phyloP scores from a whole-genome alignment of 2,797 vertebrate genomes.

The Sebastiscus tertius region DNA sequence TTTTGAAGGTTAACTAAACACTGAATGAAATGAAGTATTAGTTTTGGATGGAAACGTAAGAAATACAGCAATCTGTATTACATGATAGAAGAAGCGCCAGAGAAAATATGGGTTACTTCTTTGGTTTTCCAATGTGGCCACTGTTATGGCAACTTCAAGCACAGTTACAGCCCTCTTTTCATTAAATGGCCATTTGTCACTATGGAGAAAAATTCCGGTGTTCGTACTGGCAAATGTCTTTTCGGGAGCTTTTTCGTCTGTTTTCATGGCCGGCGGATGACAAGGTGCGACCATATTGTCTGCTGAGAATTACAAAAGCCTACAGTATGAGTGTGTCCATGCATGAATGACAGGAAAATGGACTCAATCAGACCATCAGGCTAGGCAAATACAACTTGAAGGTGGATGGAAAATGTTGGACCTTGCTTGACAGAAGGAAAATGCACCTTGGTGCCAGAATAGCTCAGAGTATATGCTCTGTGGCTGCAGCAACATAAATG shows the following conservation, averaged over 20 bases:
- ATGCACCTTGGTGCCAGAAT: constrained; percentile 25
- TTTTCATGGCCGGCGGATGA: constrained; percentile 9
- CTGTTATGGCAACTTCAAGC: constrained; percentile 53
- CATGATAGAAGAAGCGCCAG: constrained; percentile 51
- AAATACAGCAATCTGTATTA: constrained; percentile 43
- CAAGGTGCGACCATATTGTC: constrained; percentile 16
- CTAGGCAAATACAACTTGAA: constrained; percentile 6
- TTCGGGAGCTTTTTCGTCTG: background rate
- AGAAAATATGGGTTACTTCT: constrained; percentile 51
- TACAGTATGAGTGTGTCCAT: constrained; percentile 1
- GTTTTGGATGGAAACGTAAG: constrained; percentile 34
- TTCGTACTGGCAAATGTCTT: background rate
- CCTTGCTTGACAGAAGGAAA: constrained; percentile 30
- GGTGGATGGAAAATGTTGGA: constrained; percentile 28
- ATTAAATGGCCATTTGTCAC: constrained; percentile 61
- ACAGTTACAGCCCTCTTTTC: constrained; percentile 36
- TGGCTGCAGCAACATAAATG: background rate
- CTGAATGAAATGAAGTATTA: constrained; percentile 31
- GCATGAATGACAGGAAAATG: constrained; percentile 44
- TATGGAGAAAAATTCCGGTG: background rate
- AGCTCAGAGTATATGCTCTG: constrained; percentile 2
- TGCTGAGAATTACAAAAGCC: constrained; percentile 19
- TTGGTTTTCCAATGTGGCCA: constrained; percentile 56
- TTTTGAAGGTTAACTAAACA: constrained; percentile 37
- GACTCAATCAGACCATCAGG: constrained; percentile 31